Evolutionary conservation across 2,113 vertebrate genomes (phyloP), one percentile per base, ranked within the genome.

Genomic region (Bubo bubo): DNA sequence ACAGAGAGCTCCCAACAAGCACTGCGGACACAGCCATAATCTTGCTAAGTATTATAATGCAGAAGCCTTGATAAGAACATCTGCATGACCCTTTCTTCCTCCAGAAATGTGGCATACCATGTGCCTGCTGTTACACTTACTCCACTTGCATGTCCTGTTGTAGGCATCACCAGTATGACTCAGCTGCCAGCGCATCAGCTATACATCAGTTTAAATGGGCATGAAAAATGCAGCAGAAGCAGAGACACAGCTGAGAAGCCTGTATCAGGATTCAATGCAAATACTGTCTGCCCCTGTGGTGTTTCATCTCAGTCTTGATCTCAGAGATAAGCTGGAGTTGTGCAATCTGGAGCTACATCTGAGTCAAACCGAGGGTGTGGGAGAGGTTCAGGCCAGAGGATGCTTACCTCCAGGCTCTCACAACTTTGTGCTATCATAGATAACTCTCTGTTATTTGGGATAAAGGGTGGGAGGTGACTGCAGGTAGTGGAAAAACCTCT

Each of bases 221-320:
- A 58, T 26, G 49, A 76, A 95, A 93, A 91, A 76, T 53, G 71
- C 84, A 91, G 84, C 59, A 93, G 84, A 82, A 90, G 55, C 77
- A 80, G 66, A 86, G 50, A 82, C 49, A 47, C 14, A 32, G 71
- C 37, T 47, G 84, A 91, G 50, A 70, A 95, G 55, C 34, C 71
- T 30, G 13, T 32, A 81, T 64, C 62, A 88, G 74, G 45, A 91
- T 60, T 81, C 74, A 47, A 35, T 47, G 66, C 62, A 96, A 95
- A 92, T 55, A 37, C 60, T 58, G 84, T 56, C 43, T 67, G 58
- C 43, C 41, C 39, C 10, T 3, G 0, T 26, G 32, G 58, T 74
- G 37, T 55, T 94, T 86, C 47, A 82, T 75, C 74, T 92, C 89
- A 34, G 45, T 90, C 74, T 83, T 79, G 49, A 85, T 79, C 77